Evolutionary conservation across 1,140 invertebrate genomes (phyloP).

Genomic region (Oryzaephilus surinamensis): DNA sequence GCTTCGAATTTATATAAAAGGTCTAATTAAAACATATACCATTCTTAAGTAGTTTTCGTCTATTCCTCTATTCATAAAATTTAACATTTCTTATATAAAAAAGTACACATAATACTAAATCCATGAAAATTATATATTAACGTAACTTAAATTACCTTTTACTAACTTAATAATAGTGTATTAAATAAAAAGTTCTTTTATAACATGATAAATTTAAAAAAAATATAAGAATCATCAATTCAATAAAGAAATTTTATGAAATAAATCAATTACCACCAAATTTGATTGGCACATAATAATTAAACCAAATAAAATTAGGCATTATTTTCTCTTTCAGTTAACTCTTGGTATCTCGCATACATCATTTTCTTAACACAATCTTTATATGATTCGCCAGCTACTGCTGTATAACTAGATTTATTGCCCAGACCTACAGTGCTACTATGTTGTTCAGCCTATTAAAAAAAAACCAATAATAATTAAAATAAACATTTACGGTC

Average conservation of each 20-base stretch:
- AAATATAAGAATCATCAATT: conserved; percentile 4
- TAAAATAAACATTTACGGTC: conserved; percentile 1
- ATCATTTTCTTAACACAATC: conserved; percentile 88
- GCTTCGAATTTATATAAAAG: conserved; percentile 15
- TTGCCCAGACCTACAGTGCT: conserved; percentile 65
- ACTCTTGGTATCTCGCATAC: conserved; percentile 70
- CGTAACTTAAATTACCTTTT: too few species aligned
- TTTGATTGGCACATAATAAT: conserved; percentile 2
- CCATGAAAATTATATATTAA: too few species aligned
- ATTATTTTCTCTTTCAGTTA: conserved; percentile 42
- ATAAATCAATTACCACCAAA: conserved; percentile 2
- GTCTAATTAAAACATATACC: too few species aligned
- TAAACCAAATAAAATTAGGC: background rate
- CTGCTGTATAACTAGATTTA: conserved; percentile 61
- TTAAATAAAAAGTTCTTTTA: conserved; percentile 10
- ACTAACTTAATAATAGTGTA: too few species aligned
- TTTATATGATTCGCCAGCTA: conserved; percentile 77
- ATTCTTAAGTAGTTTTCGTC: too few species aligned
- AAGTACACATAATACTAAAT: too few species aligned
- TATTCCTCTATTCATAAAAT: too few species aligned
- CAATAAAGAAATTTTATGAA: conserved; percentile 1
- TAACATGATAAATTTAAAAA: conserved; percentile 4
- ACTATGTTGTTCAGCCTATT: conserved; percentile 49
- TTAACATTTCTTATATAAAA: too few species aligned
- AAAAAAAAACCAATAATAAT: conserved; percentile 12